Percentiles rank a stretch among this genome's conserved stretches.
Conservation (phyloP, 2,113 vertebrate genomes). For the Hypanus sabinus region DNA sequence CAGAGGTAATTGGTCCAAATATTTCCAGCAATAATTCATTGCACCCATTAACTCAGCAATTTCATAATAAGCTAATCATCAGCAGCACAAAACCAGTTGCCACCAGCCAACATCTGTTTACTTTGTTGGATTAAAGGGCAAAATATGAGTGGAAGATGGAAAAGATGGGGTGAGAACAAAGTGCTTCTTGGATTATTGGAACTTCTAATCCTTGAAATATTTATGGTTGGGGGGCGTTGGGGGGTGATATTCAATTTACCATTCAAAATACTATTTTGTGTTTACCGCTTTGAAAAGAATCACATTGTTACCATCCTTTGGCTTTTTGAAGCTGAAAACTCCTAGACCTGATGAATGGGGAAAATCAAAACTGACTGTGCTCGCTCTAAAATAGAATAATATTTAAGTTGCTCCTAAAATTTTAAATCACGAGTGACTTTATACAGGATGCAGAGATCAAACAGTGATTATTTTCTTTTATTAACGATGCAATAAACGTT, state of each 20-base stretch:
- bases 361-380: not conserved
- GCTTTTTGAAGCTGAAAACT: not conserved
- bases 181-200: not conserved
- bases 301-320: not conserved
- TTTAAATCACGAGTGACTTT: not conserved
- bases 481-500: not conserved
- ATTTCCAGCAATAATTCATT: conserved; percentile 9
- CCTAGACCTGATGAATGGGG: not conserved
- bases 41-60: conserved; percentile 19
- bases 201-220: not conserved
- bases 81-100: not conserved
- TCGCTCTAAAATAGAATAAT: not conserved
- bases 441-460: not conserved
- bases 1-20: not conserved
- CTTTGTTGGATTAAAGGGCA: not conserved
- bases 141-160: not conserved
- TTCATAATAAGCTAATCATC: conserved; percentile 28
- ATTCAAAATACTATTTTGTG: not conserved
- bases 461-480: not conserved
- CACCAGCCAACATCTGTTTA: not conserved
- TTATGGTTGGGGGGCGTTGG: not conserved
- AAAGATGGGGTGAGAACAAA: not conserved
- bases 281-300: not conserved
- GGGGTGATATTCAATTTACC: not conserved
- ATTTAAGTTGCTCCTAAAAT: not conserved